phyloP scores from a whole-genome alignment of 1,140 invertebrate species.

The Sinella curviseta region DNA sequence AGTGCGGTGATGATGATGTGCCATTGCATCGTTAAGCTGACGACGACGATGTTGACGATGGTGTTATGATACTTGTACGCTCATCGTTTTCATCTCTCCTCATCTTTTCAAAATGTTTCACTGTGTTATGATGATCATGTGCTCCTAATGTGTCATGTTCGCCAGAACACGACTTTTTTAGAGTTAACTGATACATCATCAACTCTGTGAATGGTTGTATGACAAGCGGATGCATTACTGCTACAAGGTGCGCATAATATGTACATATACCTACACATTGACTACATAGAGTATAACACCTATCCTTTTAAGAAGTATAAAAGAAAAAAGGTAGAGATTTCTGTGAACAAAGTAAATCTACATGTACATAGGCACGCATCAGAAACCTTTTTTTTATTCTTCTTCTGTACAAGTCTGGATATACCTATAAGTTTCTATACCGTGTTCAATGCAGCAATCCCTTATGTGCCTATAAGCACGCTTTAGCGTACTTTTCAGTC shows the following conservation, averaged over 20 bases:
- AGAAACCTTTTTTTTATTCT: no score
- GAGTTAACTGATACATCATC: background rate
- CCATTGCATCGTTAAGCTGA: no score
- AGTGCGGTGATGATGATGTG: background rate
- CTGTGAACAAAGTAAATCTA: no score
- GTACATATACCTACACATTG: no score
- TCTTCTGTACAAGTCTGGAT: no score
- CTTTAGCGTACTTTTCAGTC: background rate
- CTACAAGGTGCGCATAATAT: no score
- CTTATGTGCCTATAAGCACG: background rate
- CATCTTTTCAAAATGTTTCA: slow-evolving; percentile 8
- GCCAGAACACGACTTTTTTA: background rate
- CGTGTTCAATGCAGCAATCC: background rate
- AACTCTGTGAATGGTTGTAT: background rate
- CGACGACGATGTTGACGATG: background rate
- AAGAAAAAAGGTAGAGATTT: no score
- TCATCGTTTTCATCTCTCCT: background rate
- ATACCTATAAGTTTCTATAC: no score
- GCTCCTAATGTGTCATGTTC: slow-evolving; percentile 12
- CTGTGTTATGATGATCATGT: slow-evolving; percentile 3
- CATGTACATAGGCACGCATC: no score
- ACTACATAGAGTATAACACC: no score
- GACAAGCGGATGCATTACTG: background rate
- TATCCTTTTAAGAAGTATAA: no score
- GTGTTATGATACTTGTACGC: background rate